Base-by-base conservation (phyloP, 2,888 invertebrate species). In the Chalcosyrphus nemorum region DNA sequence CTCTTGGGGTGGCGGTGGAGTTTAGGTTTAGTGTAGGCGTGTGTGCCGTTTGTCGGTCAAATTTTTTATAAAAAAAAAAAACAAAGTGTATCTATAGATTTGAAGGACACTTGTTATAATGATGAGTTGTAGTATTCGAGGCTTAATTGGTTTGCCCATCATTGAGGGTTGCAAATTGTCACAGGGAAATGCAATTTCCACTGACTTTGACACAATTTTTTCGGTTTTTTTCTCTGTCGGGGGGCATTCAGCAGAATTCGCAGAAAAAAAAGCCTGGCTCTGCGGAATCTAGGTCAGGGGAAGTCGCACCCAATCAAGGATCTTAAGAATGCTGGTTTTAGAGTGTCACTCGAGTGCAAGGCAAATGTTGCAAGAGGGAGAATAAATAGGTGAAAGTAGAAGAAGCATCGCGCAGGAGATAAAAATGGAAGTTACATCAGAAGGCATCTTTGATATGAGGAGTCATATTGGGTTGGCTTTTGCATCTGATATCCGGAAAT, bases 151-250 rank as follows among this genome's bases (percentile, higher is more conserved):
- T 59, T 61, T 70, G 80, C 59, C 84, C 80, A 63, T 84, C 74
- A 59, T 50, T 65, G 74, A 75, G 80, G 80, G 84, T 66, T 80
- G 84, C 74, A 74, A 65, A 56, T 19, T 65, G 57, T 75, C 41
- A 52, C 71, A 80, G 80, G 84, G 80, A 84, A 84, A 84, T 84
- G 84, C 84, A 84, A 78, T 78, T 82, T 78, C 57, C 72, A 57
- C 35, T 68, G 84, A 75, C 84, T 84, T 84, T 84, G 84, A 70
- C 84, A 80, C 32, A 5, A 65, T 52, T 78, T 77, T 32, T 47
- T 43, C 35, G 5, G 9, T 21, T 57, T 77, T 77, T 41, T 47
- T 43, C 38, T 17, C 19, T 19, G 56, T 45, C 32, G 27, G 45
- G 47, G 19, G 3, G 35, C n/a, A 32, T 9, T 59, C n/a, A n/a